A percentile compares a stretch with the other conserved stretches of the same genome.
phyloP scores from a whole-genome alignment of 2,797 vertebrate species.

The Buphagus erythrorhynchus region DNA sequence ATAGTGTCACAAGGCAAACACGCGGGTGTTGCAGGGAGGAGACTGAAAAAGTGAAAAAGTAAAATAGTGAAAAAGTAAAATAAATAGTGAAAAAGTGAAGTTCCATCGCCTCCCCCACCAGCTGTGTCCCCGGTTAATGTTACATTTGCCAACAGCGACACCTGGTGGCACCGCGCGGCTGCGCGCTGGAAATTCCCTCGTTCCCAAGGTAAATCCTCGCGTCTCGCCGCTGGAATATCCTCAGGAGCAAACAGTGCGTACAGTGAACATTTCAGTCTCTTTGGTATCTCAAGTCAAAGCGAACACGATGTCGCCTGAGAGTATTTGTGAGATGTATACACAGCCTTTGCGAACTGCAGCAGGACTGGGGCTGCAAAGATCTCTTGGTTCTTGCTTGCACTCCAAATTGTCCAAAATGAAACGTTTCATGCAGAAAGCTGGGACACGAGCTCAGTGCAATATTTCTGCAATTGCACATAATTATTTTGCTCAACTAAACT shows the following conservation, averaged over 20 bases:
- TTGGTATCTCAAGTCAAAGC: neutral
- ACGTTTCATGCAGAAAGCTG: neutral
- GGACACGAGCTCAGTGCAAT: neutral
- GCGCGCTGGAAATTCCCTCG: neutral
- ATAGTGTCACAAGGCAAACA: neutral
- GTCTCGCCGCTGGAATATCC: neutral
- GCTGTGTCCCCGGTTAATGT: neutral
- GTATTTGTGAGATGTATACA: neutral
- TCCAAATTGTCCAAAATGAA: neutral
- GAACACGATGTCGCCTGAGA: neutral
- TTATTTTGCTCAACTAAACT: neutral
- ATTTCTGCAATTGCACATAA: neutral
- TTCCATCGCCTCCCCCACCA: neutral
- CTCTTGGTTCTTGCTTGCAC: neutral
- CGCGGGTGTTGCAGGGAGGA: neutral
- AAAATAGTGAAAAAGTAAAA: neutral
- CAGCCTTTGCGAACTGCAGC: neutral
- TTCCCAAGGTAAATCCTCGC: neutral
- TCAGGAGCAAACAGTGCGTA: fast-evolving
- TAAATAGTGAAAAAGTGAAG: neutral
- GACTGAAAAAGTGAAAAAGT: neutral
- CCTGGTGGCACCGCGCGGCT: conserved; percentile 55
- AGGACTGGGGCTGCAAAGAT: neutral
- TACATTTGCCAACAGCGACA: conserved; percentile 83
- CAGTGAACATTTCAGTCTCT: fast-evolving